These are phyloP conservation scores for Gulo gulo DNA, from an alignment of 2,113 vertebrate genomes.

Conservation along the genomic window DNA sequence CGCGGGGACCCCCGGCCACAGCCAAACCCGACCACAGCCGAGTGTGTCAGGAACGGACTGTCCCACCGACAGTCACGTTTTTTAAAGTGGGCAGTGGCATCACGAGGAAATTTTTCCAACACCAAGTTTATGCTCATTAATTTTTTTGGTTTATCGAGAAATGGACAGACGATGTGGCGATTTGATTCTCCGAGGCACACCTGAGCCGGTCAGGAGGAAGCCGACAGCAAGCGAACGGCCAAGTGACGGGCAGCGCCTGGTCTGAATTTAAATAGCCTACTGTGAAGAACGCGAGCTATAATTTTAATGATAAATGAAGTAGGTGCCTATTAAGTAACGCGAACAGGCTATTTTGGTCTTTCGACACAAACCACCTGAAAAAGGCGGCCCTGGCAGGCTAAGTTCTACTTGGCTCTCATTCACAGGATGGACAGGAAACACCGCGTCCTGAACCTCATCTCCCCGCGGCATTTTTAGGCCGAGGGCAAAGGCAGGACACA, in stretches of 20 bases:
- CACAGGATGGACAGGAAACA: background rate
- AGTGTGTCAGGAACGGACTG: too few relatives aligned
- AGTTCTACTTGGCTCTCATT: background rate
- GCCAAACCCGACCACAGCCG: background rate
- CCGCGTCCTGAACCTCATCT: background rate
- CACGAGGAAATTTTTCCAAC: background rate
- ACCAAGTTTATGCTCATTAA: background rate
- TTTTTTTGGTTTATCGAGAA: background rate
- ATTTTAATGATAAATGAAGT: background rate
- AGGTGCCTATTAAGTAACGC: background rate
- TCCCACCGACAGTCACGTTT: background rate
- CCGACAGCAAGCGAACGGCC: too few relatives aligned
- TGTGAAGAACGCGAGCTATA: background rate
- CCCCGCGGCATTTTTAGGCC: background rate
- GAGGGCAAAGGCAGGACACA: background rate
- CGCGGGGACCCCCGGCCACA: background rate
- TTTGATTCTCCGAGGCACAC: background rate
- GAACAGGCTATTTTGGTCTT: background rate
- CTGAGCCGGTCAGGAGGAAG: background rate
- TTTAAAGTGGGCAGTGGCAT: background rate
- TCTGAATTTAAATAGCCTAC: background rate
- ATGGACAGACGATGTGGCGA: background rate
- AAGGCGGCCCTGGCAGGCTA: background rate
- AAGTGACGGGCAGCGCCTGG: background rate
- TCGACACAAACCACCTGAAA: background rate